A percentile compares a stretch with the other conserved stretches of the same genome.
Evolutionary conservation across 2,113 vertebrate species (phyloP).

Genomic region (Benitochromis conjunctus): DNA sequence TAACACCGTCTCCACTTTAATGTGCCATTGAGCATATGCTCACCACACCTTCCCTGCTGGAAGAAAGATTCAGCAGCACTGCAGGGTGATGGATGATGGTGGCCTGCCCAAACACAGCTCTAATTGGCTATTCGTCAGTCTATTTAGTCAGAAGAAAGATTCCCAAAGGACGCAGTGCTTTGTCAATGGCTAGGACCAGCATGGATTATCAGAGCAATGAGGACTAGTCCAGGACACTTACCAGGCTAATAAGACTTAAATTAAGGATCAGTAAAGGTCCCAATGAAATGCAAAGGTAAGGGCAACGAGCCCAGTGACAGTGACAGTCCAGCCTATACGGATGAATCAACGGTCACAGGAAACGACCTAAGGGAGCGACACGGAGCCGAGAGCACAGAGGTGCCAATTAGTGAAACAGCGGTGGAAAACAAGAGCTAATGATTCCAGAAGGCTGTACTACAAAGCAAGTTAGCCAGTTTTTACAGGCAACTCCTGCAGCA

Average conservation of each 20-base stretch:
- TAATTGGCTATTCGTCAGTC: slow-evolving; percentile 38
- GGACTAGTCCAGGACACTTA: not conserved
- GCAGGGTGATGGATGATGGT: slow-evolving; percentile 33
- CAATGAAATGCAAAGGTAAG: not conserved
- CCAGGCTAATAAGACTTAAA: not conserved
- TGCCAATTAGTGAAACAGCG: not conserved
- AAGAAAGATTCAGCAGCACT: not conserved
- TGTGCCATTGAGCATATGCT: slow-evolving; percentile 22
- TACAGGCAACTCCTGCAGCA: not conserved
- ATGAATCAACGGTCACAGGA: not conserved
- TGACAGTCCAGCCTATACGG: not conserved
- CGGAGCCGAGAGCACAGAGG: not conserved
- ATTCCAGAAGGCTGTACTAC: not conserved
- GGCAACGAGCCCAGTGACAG: not conserved
- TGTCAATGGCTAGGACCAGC: not conserved
- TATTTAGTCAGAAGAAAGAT: not conserved
- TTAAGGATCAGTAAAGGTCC: not conserved
- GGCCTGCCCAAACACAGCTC: not conserved
- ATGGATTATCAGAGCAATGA: not conserved
- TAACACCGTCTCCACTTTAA: not conserved
- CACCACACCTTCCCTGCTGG: not conserved
- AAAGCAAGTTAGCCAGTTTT: not conserved
- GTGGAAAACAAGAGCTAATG: not conserved
- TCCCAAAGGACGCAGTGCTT: not conserved
- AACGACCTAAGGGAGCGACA: not conserved